Base-by-base conservation (phyloP, 1,140 invertebrate genomes). In the Alviniconcha marisindica region DNA sequence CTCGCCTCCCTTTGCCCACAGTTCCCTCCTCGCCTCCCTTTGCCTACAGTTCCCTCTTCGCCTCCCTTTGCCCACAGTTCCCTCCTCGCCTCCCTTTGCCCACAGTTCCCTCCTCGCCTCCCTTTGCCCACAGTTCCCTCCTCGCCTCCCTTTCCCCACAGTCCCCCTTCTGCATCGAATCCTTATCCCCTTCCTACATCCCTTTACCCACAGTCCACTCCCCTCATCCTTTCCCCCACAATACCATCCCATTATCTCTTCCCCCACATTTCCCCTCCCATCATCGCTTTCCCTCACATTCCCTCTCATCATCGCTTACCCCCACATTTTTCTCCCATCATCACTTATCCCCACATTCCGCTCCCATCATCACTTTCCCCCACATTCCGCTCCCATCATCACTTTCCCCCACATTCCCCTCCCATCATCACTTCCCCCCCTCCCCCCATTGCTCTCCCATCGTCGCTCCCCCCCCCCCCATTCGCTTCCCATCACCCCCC, bases 1-100 rank as follows among this genome's bases (percentile, higher is more conserved):
- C n/a, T n/a, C n/a, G n/a, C n/a, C n/a, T n/a, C n/a, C n/a, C n/a
- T n/a, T n/a, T n/a, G n/a, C n/a, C n/a, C n/a, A n/a, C n/a, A n/a
- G n/a, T n/a, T n/a, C 36, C 66, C 66, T n/a, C 66, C 36, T n/a
- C 36, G 10, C 66, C 66, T n/a, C 66, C 66, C 66, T n/a, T n/a
- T n/a, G 10, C 66, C 66, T n/a, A 7, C 66, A 10, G 7, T n/a
- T n/a, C 36, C 66, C 66, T n/a, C 66, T n/a, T n/a, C 36, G 10
- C 66, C 66, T n/a, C 66, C 66, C 66, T n/a, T n/a, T n/a, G 10
- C 66, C 66, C 66, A 7, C 66, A 10, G 7, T n/a, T n/a, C 48
- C 48, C 48, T 21, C 48, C 48, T 21, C 10, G 10, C 48, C 48
- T 21, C 48, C 48, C 48, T 21, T 21, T 21, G 10, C 48, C 48